These are phyloP conservation scores for Hydractinia symbiolongicarpus DNA, from an alignment of 30 jellyfish, hydroid and myxozoan species.

Conservation along the genomic window DNA sequence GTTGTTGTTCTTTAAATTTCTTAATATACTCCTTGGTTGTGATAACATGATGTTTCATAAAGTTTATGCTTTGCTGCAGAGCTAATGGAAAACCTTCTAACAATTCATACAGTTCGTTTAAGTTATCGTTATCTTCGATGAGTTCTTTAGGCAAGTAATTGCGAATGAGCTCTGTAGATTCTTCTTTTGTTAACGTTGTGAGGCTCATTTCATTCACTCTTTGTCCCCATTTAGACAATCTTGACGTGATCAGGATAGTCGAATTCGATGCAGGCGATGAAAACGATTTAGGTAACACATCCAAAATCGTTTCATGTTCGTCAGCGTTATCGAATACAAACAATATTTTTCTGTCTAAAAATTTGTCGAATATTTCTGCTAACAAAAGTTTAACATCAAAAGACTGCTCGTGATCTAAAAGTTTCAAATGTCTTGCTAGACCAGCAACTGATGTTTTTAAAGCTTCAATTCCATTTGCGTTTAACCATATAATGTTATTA, in stretches of 20 bases:
- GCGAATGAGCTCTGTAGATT: conserved; percentile 30
- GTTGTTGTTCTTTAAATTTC: background rate
- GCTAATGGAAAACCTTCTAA: conserved; percentile 53
- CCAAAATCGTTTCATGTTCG: conserved; percentile 15
- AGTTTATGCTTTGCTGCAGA: conserved; percentile 40
- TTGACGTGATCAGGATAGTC: conserved; percentile 36
- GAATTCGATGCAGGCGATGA: conserved; percentile 31
- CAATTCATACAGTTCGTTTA: conserved; percentile 19
- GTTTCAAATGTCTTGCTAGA: conserved; percentile 39
- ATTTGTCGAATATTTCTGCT: background rate
- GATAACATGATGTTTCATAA: background rate
- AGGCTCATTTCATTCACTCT: conserved; percentile 9
- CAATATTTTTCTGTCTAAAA: conserved; percentile 17
- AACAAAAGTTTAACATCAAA: background rate
- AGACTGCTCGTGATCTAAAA: background rate
- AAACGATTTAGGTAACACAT: conserved; percentile 10
- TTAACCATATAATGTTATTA: conserved; percentile 43
- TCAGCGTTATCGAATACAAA: conserved; percentile 62
- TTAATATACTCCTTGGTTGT: conserved; percentile 20
- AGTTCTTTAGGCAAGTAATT: conserved; percentile 12
- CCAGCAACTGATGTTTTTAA: conserved; percentile 24
- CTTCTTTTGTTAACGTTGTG: conserved; percentile 22
- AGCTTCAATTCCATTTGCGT: conserved; percentile 34
- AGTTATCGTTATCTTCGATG: conserved; percentile 21
- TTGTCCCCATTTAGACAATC: conserved; percentile 36